Base-by-base conservation (phyloP, 2,113 vertebrate genomes). In the Tringa solitaria region DNA sequence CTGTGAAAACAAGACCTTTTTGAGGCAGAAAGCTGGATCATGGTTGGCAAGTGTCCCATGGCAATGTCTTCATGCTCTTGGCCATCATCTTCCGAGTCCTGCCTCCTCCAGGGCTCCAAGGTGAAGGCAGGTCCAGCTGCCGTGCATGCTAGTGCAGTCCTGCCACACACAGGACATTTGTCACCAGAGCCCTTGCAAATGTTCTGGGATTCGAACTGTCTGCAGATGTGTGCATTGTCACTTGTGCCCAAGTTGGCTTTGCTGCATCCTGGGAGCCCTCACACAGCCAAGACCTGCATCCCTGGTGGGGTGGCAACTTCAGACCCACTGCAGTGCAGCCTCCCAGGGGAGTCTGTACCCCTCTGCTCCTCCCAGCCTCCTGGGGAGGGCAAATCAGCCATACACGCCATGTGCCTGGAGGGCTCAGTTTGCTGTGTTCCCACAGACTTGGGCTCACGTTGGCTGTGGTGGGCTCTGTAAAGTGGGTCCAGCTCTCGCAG, bases 401-500 rank as follows among this genome's bases (percentile, higher is more conserved):
- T 14, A 20, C 0, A 0, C 14, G 24, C 59, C 24, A 3, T 23
- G 27, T 41, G 19, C 48, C 30, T 21, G 56, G 35, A 26, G 56
- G 19, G 35, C 56, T 63, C 30, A 3, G 13, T 37, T 21, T 56
- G 19, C 63, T 43, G 35, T 10, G 22, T 22, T 61, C 46, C 39
- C 35, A 2, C 60, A 35, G 68, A 6, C 10, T 5, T 12, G 63
- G 28, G 63, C 70, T 45, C 32, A 8, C 0, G 14, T 20, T 37
- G 57, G 53, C 41, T 76, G 2, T 57, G 57, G 6, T 70, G 72
- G 37, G 59, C 59, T 60, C 65, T 14, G 33, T n/a, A 16, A 16
- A 59, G 20, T 14, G 51, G 20, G 64, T n/a, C 37, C 24, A 24
- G 83, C 26, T 48, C n/a, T 43, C 0, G 0, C 1, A 1, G 39